These are phyloP conservation scores for Drosophila cracens DNA, from an alignment of 2,888 invertebrate genomes.

Conservation along the genomic window DNA sequence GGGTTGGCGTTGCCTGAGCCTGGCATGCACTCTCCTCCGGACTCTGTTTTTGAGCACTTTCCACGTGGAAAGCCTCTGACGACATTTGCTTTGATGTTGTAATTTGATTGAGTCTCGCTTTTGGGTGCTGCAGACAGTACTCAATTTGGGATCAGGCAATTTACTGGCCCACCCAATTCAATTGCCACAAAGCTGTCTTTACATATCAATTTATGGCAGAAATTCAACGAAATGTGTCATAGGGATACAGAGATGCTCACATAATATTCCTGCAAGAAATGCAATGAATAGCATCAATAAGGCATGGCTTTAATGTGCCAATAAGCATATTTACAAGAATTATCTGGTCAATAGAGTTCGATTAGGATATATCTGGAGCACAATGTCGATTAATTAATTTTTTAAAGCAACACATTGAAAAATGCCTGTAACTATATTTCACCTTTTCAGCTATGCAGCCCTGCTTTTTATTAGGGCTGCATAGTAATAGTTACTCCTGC, in stretches of 20 bases:
- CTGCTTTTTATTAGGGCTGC: background rate
- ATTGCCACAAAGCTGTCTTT: background rate
- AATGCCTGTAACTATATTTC: rapidly evolving
- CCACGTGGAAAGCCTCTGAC: slow-evolving; percentile 27
- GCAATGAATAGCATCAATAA: background rate
- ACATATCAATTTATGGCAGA: background rate
- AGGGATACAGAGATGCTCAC: too few species aligned
- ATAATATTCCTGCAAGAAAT: background rate
- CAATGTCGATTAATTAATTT: background rate
- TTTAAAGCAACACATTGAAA: background rate
- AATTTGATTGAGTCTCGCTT: slow-evolving; percentile 68
- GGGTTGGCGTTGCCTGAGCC: background rate
- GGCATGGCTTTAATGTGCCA: background rate
- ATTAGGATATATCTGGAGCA: rapidly evolving
- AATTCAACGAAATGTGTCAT: background rate
- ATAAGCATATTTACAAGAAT: background rate
- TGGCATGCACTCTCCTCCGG: background rate
- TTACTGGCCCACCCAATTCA: slow-evolving; percentile 15
- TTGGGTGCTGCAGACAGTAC: slow-evolving; percentile 7
- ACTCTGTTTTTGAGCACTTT: background rate
- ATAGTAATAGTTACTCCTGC: rapidly evolving
- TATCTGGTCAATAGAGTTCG: background rate
- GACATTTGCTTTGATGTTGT: slow-evolving; percentile 75
- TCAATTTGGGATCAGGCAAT: slow-evolving; percentile 17
- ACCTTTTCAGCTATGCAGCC: background rate